Conservation (phyloP, 2,888 invertebrate species). For the Chorisops tibialis region DNA sequence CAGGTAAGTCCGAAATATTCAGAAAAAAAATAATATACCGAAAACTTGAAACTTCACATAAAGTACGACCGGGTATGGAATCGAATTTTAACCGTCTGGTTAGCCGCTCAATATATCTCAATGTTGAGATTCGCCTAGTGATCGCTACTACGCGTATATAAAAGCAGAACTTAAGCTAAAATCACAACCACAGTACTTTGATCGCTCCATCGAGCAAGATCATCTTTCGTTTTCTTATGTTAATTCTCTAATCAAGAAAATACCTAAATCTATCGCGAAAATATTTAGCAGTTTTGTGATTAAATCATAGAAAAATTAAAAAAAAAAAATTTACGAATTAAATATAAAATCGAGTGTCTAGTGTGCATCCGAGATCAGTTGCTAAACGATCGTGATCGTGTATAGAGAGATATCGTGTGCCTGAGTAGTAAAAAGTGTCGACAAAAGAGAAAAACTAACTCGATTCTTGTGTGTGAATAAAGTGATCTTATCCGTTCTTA, state of each 20-base stretch:
- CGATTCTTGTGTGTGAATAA: no score
- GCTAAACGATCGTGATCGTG: conserved; percentile 19
- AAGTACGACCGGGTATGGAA: no score
- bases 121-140: background rate
- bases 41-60: no score
- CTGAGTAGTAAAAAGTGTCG: background rate
- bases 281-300: background rate
- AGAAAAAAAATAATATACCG: no score
- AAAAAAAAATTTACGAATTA: background rate
- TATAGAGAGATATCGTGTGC: conserved; percentile 1
- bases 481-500: no score
- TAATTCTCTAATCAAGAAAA: background rate
- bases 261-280: background rate
- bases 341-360: background rate
- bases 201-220: conserved; percentile 33
- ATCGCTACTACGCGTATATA: conserved; percentile 27
- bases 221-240: background rate
- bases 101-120: no score
- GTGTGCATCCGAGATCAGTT: conserved; percentile 17
- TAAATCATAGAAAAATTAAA: background rate
- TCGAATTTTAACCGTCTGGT: no score
- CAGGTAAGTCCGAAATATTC: no score
- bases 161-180: conserved; percentile 33
- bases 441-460: no score
- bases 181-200: conserved; percentile 33